Conservation (phyloP, 2,888 invertebrate genomes). For the Orthosia cruda region DNA sequence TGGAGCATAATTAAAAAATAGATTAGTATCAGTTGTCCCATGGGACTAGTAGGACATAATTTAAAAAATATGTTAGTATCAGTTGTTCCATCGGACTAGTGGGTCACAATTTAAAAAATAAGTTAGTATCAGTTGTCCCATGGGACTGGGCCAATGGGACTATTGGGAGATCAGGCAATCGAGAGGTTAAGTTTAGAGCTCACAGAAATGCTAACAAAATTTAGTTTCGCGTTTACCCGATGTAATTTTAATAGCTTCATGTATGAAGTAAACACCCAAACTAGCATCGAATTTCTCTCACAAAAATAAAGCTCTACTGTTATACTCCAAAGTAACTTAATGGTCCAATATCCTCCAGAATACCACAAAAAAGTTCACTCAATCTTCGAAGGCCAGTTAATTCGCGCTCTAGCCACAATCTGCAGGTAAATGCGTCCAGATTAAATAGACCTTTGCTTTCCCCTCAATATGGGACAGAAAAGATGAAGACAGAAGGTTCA, state of each 20-base stretch:
- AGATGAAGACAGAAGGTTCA: constrained; percentile 23
- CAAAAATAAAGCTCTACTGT: background rate
- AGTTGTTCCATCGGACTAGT: too few species aligned
- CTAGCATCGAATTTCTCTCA: background rate
- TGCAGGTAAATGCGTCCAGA: constrained; percentile 73
- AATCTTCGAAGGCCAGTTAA: constrained; percentile 71
- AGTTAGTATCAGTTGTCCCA: too few species aligned
- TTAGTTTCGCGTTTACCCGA: background rate
- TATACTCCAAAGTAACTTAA: constrained; percentile 14
- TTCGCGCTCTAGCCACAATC: constrained; percentile 73
- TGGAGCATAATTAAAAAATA: too few species aligned
- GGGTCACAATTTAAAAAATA: too few species aligned
- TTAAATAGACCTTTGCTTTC: constrained; percentile 60
- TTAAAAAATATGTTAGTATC: too few species aligned
- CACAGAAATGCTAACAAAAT: too few species aligned
- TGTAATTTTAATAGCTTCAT: background rate
- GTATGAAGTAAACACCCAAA: background rate
- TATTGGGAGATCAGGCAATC: too few species aligned
- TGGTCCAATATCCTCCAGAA: constrained; percentile 46
- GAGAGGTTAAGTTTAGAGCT: too few species aligned
- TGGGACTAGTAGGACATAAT: too few species aligned
- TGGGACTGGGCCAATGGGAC: too few species aligned
- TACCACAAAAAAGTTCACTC: constrained; percentile 60
- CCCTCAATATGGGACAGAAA: constrained; percentile 15
- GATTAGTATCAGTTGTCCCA: too few species aligned